Evolutionary conservation across 2,888 invertebrate species (phyloP).

Genomic region (Thereva unica): DNA sequence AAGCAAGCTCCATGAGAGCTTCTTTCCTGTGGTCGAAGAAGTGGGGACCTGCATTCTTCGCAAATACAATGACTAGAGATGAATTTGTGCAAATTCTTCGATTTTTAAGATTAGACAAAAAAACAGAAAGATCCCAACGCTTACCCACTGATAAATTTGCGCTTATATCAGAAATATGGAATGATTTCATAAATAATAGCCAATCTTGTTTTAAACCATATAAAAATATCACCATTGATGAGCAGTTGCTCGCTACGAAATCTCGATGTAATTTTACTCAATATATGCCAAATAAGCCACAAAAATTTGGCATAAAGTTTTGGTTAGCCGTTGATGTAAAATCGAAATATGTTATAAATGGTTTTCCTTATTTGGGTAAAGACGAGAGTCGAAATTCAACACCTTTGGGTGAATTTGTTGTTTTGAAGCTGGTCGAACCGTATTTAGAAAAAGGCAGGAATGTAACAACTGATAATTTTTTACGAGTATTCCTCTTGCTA

Average conservation of each 20-base stretch:
- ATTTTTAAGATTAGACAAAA: conserved; percentile 5
- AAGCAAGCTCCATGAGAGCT: neutral
- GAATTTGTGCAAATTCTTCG: conserved; percentile 11
- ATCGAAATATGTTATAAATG: conserved; percentile 44
- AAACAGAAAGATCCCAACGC: neutral
- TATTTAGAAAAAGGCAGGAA: no score
- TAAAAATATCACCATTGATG: conserved; percentile 20
- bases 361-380: conserved; percentile 41
- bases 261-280: conserved; percentile 39
- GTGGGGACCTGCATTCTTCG: conserved; percentile 1
- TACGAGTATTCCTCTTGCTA: no score
- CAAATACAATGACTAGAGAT: conserved; percentile 11
- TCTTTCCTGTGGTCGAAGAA: conserved; percentile 3
- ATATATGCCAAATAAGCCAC: conserved; percentile 46
- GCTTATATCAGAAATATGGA: conserved; percentile 13
- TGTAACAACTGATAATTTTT: no score
- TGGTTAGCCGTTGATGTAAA: conserved; percentile 45
- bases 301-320: conserved; percentile 44
- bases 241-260: conserved; percentile 7
- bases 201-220: conserved; percentile 17
- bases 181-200: conserved; percentile 3
- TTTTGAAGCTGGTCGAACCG: no score
- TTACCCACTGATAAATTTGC: conserved; percentile 19
- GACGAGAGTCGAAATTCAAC: no score
- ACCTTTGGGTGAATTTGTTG: no score